Evolutionary conservation across 2,888 invertebrate genomes (phyloP).

Genomic region (Dasypolia templi): DNA sequence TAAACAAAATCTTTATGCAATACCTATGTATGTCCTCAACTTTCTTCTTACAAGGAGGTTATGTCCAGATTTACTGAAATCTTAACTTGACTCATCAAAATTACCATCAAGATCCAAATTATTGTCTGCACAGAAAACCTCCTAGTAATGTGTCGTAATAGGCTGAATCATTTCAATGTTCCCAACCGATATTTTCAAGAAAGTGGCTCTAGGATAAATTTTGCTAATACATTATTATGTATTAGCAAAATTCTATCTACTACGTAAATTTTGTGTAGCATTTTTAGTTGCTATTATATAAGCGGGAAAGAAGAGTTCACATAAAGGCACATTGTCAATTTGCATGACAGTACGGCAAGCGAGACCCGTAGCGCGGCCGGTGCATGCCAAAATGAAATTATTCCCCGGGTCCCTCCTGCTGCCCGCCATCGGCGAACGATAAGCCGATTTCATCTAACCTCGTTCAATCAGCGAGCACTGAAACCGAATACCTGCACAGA

Average conservation of each 20-base stretch:
- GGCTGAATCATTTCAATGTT: not conserved
- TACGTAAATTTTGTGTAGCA: not conserved
- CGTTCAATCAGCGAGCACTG: constrained; percentile 83
- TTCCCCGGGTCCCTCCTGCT: constrained; percentile 69
- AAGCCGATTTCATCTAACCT: constrained; percentile 88
- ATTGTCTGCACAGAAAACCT: not conserved
- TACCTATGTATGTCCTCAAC: not conserved
- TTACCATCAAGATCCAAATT: not conserved
- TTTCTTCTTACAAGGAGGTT: not conserved
- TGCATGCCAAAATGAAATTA: constrained; percentile 84
- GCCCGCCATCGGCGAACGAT: constrained; percentile 78
- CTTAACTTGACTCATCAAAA: not conserved
- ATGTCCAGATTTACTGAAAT: not conserved
- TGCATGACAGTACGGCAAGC: constrained; percentile 69
- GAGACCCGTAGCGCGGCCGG: constrained; percentile 62
- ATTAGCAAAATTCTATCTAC: too few relatives aligned
- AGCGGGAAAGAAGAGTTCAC: constrained; percentile 37
- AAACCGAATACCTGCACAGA: constrained; percentile 71
- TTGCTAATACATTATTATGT: not conserved
- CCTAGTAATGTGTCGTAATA: not conserved
- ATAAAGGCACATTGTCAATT: constrained; percentile 71
- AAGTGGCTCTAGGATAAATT: not conserved
- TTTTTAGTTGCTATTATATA: constrained; percentile 34
- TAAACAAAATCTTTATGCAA: too few relatives aligned
- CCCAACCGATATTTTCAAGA: not conserved